Evolutionary conservation across 2,113 vertebrate species (phyloP).

Genomic region (Perca flavescens): DNA sequence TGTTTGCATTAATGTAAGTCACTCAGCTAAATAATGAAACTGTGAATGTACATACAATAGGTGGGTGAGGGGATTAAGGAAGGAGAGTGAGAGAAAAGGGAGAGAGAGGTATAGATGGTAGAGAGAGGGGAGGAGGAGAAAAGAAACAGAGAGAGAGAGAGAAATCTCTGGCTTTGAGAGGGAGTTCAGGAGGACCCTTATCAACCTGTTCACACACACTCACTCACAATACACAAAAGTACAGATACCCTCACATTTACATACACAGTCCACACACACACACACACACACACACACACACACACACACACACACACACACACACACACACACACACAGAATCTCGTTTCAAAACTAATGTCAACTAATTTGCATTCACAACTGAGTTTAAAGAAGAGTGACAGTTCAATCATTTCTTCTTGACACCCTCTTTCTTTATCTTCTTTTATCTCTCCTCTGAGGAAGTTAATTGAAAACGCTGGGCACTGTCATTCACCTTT

Average conservation of each 20-base stretch:
- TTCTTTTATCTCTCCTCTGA: slow-evolving; percentile 2
- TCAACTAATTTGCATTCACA: slow-evolving; percentile 7
- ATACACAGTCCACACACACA: not conserved
- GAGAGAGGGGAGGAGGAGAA: not conserved
- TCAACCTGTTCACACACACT: slow-evolving; percentile 26
- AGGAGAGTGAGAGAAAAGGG: not conserved
- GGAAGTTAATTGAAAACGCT: slow-evolving; percentile 40
- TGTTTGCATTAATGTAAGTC: slow-evolving; percentile 40
- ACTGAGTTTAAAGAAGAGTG: slow-evolving; percentile 29
- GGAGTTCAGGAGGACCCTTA: slow-evolving; percentile 16
- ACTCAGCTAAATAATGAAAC: slow-evolving; percentile 40
- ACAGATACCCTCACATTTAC: slow-evolving; percentile 2
- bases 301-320: slow-evolving; percentile 2
- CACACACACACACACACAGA: not conserved
- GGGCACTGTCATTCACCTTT: not conserved
- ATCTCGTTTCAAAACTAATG: slow-evolving; percentile 31
- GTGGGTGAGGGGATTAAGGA: slow-evolving; percentile 25
- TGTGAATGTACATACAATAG: slow-evolving; percentile 11
- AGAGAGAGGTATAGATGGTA: not conserved
- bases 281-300: slow-evolving; percentile 2
- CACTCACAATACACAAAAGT: not conserved
- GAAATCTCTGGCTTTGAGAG: slow-evolving; percentile 9
- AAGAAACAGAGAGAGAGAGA: slow-evolving; percentile 7
- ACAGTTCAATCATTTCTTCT: slow-evolving; percentile 41
- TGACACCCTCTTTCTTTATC: slow-evolving; percentile 9